A percentile compares a stretch with the other conserved stretches of the same genome.
These are phyloP conservation scores for Nothobranchius furzeri DNA, from an alignment of 2,113 vertebrate genomes.

Conservation along the genomic window DNA sequence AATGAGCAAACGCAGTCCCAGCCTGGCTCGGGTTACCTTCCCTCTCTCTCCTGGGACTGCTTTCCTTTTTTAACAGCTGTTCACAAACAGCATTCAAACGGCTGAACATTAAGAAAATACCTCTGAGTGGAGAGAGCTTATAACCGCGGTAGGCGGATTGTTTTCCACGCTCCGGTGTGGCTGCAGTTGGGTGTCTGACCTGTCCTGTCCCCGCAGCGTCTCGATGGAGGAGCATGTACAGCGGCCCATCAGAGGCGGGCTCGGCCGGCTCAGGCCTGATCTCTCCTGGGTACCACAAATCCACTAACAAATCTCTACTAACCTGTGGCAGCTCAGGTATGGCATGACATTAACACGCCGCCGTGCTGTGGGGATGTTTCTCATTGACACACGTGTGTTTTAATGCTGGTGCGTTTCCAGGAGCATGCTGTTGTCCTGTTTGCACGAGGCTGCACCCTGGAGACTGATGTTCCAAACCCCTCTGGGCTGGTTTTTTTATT, in stretches of 20 bases:
- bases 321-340: conserved; percentile 96
- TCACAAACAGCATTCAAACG: conserved; percentile 2
- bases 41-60: conserved; percentile 27
- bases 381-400: not conserved
- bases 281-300: conserved; percentile 94
- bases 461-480: not conserved
- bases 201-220: conserved; percentile 75
- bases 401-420: not conserved
- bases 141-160: not conserved
- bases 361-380: conserved; percentile 37
- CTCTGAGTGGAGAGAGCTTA: not conserved
- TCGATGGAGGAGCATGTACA: conserved; percentile 93
- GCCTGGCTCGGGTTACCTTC: conserved; percentile 59
- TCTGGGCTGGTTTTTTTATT: not conserved
- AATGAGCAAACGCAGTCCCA: conserved; percentile 54
- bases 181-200: conserved; percentile 1
- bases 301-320: conserved; percentile 98
- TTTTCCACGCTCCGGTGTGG: not conserved
- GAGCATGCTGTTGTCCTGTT: conserved; percentile 5
- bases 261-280: conserved; percentile 82
- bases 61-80: conserved; percentile 27
- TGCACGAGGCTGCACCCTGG: not conserved
- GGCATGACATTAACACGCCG: conserved; percentile 82
- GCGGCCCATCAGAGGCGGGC: conserved; percentile 84
- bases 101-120: not conserved